Conservation (phyloP, 1,140 invertebrate species). For the Lepidurus couesii region DNA sequence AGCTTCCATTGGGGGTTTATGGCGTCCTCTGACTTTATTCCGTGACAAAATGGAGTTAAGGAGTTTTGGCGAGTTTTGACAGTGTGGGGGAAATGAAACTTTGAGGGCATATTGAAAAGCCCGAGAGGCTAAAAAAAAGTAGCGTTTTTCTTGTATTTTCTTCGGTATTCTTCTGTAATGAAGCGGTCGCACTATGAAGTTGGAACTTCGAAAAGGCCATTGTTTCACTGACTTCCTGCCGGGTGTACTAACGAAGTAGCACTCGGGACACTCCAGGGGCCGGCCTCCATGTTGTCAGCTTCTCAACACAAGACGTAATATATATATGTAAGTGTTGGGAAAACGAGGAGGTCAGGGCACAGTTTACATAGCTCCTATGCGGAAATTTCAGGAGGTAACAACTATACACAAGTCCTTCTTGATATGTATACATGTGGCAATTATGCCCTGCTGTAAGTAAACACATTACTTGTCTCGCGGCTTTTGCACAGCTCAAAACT, state of each 20-base stretch:
- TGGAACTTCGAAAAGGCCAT: background rate
- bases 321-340: background rate
- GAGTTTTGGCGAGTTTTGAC: no score
- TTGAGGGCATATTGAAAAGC: background rate
- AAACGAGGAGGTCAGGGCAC: background rate
- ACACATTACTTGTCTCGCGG: no score
- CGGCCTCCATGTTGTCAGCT: conserved; percentile 17
- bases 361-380: background rate
- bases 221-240: conserved; percentile 21
- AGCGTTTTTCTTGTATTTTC: no score
- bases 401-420: no score
- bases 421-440: no score
- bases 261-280: conserved; percentile 12
- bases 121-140: background rate
- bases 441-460: no score
- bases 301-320: conserved; percentile 19
- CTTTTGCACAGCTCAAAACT: no score
- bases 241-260: conserved; percentile 15
- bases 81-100: no score
- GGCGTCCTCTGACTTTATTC: no score
- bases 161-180: background rate
- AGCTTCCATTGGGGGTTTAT: no score
- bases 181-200: background rate
- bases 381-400: background rate
- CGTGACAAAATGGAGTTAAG: no score